Evolutionary conservation across 2,797 vertebrate genomes (phyloP), one percentile per base, ranked within the genome.

Genomic region (Craterocephalus amniculus): DNA sequence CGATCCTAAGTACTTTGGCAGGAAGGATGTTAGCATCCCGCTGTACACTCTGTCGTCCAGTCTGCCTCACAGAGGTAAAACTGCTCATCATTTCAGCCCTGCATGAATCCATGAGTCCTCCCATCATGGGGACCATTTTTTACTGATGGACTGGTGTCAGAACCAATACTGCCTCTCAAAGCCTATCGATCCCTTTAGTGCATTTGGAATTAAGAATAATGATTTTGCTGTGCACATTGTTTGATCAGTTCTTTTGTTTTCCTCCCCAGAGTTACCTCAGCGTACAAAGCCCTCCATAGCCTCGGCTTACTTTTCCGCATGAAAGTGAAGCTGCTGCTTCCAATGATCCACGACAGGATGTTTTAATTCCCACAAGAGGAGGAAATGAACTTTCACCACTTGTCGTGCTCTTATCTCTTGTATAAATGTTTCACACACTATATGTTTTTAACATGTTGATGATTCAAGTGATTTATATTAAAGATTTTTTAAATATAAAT

Each of bases 1-100:
- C 85, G 96, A 98, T 40, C 81, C 95, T 0, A 99, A 97, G 75
- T 99, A 99, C 79, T 94, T 99, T 61, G 96, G 95, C 92, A 96
- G 93, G 72, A 93, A 96, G 89, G 96, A 97, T 2, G 94, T 95
- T 49, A 94, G 95, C 89, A 94, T 96, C 87, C 95, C 96, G 29
- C 83, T 98, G 73, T 92, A 93, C 2, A 94, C 95, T 0, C 94
- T 97, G 12, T 89, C 94, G 18, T 94, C 96, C 36, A 95, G 94
- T 66, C 88, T 91, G 1, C 87, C 93, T 16, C 88, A 83, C 22
- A 83, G 83, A 58, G 96, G 97, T 97, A 88, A 71, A 83, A 14
- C 0, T 0, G 0, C 27, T 63, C 4, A 13, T 27, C 3, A 18
- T 24, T 24, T 18, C 26, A 48, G 7, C 43, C 43, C 48, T 4